Base-by-base conservation (phyloP, 2,888 invertebrate species). In the Pyrocoelia pectoralis region DNA sequence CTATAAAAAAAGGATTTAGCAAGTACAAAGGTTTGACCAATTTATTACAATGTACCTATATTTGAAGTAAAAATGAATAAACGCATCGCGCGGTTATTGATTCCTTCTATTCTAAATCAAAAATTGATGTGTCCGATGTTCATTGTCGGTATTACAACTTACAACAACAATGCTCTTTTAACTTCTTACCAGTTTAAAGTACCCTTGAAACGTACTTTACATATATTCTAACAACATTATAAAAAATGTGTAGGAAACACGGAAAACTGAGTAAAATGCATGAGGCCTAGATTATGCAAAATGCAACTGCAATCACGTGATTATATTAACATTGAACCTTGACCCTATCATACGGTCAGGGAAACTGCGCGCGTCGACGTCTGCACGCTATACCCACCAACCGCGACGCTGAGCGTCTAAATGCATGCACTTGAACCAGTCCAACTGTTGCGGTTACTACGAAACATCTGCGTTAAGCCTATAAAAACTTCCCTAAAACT, bases 361-460 rank as follows among this genome's bases (percentile, higher is more conserved):
- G 58, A 70, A 67, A 71, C 59, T 75, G 83, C 84, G 83, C 82
- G 82, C 83, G 77, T 79, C 81, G 79, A 79, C 79, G 79, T 79
- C 79, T 80, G 81, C 83, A 81, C 82, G 82, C 80, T 75, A 79
- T 81, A 69, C 81, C 82, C 82, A 67, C 70, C 69, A 70, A 74
- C 74, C 71, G 72, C 74, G 74, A 74, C 73, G 76, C 70, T 69
- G 69, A 71, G 72, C 72, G 72, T 70, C 73, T 71, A 70, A 69
- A 70, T 67, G 69, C 67, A 64, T 68, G 68, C 70, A 66, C 67
- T 72, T 70, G 69, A 71, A 69, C 69, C 72, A 76, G 76, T 77
- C 66, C 72, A 77, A 75, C 78, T 78, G 78, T 78, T 78, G 78
- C 78, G 77, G 73, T 71, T 58, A 56, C 60, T 63, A 54, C 55